Evolutionary conservation across 2,113 vertebrate species (phyloP).

Genomic region (Dromiciops gliroides): DNA sequence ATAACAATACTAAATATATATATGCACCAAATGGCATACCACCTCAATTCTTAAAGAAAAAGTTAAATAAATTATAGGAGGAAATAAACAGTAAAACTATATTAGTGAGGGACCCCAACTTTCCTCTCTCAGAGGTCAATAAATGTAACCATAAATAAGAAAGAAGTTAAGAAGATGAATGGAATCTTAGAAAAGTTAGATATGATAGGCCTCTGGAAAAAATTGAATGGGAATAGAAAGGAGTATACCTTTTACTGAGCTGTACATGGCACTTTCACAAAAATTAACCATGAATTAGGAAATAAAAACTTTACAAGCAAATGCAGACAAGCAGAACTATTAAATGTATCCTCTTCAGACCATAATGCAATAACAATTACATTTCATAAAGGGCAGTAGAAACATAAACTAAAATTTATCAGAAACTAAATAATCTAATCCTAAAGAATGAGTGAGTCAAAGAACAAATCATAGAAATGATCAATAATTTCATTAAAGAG

Average conservation of each 20-base stretch:
- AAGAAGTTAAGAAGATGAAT: not conserved
- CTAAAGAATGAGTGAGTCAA: no score
- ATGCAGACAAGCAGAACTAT: not conserved
- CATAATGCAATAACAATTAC: no score
- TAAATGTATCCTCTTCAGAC: not conserved
- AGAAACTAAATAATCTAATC: no score
- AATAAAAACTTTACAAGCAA: not conserved
- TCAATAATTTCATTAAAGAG: no score
- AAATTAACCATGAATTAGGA: not conserved
- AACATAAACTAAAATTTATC: no score
- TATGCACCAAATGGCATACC: not conserved
- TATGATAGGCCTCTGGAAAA: not conserved
- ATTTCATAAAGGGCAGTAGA: no score
- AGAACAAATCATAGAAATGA: no score
- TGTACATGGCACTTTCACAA: not conserved
- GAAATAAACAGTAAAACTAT: not conserved
- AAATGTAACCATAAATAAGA: not conserved
- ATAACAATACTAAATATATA: not conserved
- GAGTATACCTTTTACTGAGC: not conserved
- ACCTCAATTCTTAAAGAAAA: not conserved
- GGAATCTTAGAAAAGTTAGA: not conserved
- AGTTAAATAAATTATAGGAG: not conserved
- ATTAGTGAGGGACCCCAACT: not conserved
- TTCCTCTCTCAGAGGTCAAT: not conserved
- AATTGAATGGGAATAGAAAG: not conserved